Percentiles rank a stretch among this genome's conserved stretches.
Conservation (phyloP, 1,140 invertebrate species). For the Bactericera cockerelli region DNA sequence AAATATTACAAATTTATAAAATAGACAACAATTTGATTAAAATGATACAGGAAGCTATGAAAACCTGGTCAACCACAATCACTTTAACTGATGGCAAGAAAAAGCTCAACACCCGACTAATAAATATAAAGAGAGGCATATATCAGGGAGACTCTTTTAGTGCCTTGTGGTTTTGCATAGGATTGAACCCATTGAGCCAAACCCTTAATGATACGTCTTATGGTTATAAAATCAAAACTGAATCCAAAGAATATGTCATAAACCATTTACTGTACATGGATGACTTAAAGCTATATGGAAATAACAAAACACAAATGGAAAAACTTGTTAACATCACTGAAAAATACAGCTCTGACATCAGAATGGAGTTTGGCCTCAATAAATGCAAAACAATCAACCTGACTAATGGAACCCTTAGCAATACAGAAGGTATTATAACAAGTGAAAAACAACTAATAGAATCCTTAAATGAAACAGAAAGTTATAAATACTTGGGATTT, state of each 20-base stretch:
- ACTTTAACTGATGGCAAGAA: too few relatives aligned
- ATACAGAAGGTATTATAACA: too few relatives aligned
- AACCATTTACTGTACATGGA: constrained; percentile 7
- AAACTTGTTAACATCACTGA: neutral
- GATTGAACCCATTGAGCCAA: neutral
- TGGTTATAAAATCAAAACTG: neutral
- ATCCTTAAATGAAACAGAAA: too few relatives aligned
- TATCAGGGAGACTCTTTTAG: constrained; percentile 16
- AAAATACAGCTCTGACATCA: neutral
- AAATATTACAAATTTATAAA: neutral
- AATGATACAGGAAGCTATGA: too few relatives aligned
- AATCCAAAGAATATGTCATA: neutral
- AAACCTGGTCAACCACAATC: too few relatives aligned
- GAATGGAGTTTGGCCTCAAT: neutral
- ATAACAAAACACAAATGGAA: neutral
- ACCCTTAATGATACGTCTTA: neutral
- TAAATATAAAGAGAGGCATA: constrained; percentile 11
- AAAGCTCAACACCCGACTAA: too few relatives aligned
- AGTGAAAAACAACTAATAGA: too few relatives aligned
- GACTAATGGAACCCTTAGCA: too few relatives aligned
- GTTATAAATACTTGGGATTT: too few relatives aligned
- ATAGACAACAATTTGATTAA: neutral
- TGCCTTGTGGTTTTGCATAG: constrained; percentile 16
- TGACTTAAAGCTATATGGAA: neutral
- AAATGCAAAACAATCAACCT: too few relatives aligned